Conservation (phyloP, 1,140 invertebrate species). For the Solenopsis invicta region DNA sequence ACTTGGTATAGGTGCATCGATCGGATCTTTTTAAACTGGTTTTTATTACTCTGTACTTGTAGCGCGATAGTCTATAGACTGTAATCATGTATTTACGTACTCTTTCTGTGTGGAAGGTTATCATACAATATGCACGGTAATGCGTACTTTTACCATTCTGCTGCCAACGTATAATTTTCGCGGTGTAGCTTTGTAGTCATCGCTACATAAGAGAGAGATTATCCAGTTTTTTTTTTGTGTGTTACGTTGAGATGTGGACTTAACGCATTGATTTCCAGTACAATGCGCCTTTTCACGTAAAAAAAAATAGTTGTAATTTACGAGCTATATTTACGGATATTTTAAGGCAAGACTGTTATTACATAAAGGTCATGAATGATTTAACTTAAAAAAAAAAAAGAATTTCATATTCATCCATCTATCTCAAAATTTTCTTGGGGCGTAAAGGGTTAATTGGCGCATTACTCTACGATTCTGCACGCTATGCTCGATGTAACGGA, state of each 20-base stretch:
- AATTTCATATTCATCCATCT: conserved; percentile 34
- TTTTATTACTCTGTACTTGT: neutral
- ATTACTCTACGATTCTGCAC: conserved; percentile 50
- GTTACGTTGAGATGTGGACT: neutral
- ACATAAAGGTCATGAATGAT: conserved; percentile 6
- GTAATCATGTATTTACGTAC: conserved; percentile 14
- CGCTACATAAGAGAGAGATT: conserved; percentile 4
- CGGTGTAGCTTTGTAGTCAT: conserved; percentile 21
- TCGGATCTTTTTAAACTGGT: conserved; percentile 7
- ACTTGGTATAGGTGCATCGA: neutral
- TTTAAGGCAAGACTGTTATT: neutral
- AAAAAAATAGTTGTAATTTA: neutral
- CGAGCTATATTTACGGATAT: neutral
- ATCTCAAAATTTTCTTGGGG: conserved; percentile 34
- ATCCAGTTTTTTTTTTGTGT: neutral
- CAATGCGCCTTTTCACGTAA: neutral
- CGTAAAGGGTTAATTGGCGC: conserved; percentile 55
- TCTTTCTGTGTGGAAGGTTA: neutral
- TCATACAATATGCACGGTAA: conserved; percentile 9
- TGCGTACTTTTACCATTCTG: neutral
- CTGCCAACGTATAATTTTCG: conserved; percentile 34
- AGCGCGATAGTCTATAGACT: neutral
- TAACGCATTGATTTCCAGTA: neutral
- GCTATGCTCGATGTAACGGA: conserved; percentile 38
- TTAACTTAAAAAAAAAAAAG: neutral